Evolutionary conservation across 2,888 invertebrate species (phyloP).

Genomic region (Drosophila anomelani): DNA sequence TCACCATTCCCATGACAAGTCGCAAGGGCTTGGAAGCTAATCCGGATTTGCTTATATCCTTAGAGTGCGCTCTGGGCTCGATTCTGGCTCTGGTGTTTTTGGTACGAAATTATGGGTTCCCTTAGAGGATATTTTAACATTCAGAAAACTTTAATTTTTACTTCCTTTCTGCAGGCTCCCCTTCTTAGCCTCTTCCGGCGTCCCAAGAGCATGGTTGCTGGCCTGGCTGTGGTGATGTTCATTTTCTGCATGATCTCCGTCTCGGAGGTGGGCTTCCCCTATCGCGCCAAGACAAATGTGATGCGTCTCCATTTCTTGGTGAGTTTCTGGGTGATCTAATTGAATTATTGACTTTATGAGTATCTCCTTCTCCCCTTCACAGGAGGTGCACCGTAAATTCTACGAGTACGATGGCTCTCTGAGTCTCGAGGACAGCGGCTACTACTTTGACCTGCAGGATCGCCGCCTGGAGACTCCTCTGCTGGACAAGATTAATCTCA

Average conservation of each 20-base stretch:
- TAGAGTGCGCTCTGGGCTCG: constrained; percentile 81
- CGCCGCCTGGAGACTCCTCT: constrained; percentile 59
- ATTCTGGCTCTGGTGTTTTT: constrained; percentile 81
- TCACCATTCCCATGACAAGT: constrained; percentile 87
- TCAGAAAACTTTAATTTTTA: neutral
- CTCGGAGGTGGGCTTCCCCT: constrained; percentile 87
- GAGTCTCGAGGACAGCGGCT: constrained; percentile 84
- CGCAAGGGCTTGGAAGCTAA: constrained; percentile 85
- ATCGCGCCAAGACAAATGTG: constrained; percentile 84
- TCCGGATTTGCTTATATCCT: constrained; percentile 86
- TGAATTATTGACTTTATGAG: neutral
- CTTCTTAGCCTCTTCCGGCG: constrained; percentile 77
- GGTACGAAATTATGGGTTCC: constrained; percentile 58
- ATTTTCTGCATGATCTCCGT: constrained; percentile 76
- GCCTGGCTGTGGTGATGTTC: constrained; percentile 58
- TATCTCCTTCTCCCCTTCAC: neutral
- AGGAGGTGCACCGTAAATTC: constrained; percentile 85
- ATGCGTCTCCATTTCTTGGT: constrained; percentile 86
- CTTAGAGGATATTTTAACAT: accelerated
- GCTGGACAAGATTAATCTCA: constrained; percentile 58
- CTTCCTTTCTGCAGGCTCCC: constrained; percentile 70
- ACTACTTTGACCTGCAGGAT: constrained; percentile 85
- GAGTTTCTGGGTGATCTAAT: constrained; percentile 42
- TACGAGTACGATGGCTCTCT: constrained; percentile 80
- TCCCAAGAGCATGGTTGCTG: constrained; percentile 64